Evolutionary conservation across 2,888 invertebrate genomes (phyloP), one percentile per base, ranked within the genome.

Genomic region (Xanthia togata): DNA sequence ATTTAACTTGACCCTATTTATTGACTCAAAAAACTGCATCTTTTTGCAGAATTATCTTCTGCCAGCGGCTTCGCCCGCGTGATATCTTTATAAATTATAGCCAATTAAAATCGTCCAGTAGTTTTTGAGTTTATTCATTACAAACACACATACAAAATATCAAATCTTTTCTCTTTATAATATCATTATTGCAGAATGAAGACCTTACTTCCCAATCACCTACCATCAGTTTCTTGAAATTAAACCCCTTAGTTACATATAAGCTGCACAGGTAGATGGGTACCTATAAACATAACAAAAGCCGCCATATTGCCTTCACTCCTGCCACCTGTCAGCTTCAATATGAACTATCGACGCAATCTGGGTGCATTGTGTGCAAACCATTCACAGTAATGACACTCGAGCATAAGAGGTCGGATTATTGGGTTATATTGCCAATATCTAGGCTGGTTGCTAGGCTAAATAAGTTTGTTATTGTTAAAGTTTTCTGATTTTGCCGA

Each of bases 331-430:
- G 80, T 80, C 86, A 75, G 62, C 41, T 23, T 67, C 81, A 79
- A 65, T 71, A 83, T 85, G 84, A 83, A 84, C 81, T 84, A 86
- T 80, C 74, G 86, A 67, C 31, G 74, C 84, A 84, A 84, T 84
- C 84, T 83, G 50, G 71, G 64, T 77, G 86, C 74, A 86, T 86
- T 83, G 84, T 80, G 84, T 75, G 84, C 84, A 65, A 63, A 83
- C 70, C 81, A 80, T 86, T 84, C 86, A 75, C 55, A 20, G 69
- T 76, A 84, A 85, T 83, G 84, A 86, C 84, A 76, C 86, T 84
- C 70, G 62, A 82, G 47, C 60, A 65, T 62, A 73, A 83, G 76
- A 80, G 84, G 69, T 59, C 17, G 64, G 79, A 79, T 84, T 83
- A 76, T 83, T 86, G 71, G 80, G 73, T 82, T 85, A 77, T 82